Conservation (phyloP, 2,888 invertebrate genomes). For the Trichogramma dendrolimi region DNA sequence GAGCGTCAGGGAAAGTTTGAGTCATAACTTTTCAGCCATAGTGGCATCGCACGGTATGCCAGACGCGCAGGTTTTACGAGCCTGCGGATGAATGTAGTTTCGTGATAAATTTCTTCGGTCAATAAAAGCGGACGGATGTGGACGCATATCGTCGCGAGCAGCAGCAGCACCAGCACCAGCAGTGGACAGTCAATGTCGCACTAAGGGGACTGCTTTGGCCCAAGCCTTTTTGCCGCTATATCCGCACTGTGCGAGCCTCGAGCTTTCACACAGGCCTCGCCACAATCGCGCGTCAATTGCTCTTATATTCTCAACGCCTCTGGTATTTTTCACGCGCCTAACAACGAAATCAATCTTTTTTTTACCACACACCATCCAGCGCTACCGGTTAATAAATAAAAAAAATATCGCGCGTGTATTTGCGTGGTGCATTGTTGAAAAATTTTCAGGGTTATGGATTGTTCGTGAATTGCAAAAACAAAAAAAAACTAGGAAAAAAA, state of each 20-base stretch:
- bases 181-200: background rate
- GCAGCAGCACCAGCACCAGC: slow-evolving; percentile 18
- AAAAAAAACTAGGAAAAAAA: too few species aligned
- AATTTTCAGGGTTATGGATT: slow-evolving; percentile 12
- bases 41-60: slow-evolving; percentile 19
- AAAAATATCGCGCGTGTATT: background rate
- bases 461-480: background rate
- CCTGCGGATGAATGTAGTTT: slow-evolving; percentile 36
- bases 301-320: too few species aligned
- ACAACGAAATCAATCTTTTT: slow-evolving; percentile 15
- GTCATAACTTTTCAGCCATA: slow-evolving; percentile 25
- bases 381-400: slow-evolving; percentile 22
- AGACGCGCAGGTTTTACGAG: slow-evolving; percentile 39
- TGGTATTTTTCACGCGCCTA: background rate
- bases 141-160: slow-evolving; percentile 23
- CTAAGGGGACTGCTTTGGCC: slow-evolving; percentile 1
- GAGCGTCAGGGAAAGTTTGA: too few species aligned
- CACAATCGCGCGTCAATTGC: too few species aligned
- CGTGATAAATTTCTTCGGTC: slow-evolving; percentile 38
- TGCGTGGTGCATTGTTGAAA: background rate
- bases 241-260: background rate
- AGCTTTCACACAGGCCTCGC: too few species aligned
- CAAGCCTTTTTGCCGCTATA: slow-evolving; percentile 3
- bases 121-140: slow-evolving; percentile 25
- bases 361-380: background rate